Evolutionary conservation across 2,888 invertebrate species (phyloP).

Genomic region (Chloroclystis v-ata): DNA sequence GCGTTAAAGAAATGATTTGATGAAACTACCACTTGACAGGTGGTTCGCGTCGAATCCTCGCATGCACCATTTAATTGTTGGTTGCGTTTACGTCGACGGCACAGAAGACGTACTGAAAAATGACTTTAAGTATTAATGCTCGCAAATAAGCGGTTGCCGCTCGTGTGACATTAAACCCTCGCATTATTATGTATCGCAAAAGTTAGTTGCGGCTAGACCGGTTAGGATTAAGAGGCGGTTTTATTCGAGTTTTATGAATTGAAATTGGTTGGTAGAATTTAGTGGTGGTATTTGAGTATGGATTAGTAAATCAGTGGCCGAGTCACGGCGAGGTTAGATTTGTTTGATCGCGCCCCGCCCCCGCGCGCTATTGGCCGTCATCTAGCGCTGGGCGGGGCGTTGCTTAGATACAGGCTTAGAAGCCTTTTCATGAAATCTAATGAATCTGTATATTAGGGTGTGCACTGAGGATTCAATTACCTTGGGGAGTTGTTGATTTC

Average conservation of each 20-base stretch:
- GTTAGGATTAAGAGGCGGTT: constrained; percentile 27
- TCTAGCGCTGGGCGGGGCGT: constrained; percentile 67
- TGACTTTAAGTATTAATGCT: constrained; percentile 68
- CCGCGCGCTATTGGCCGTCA: constrained; percentile 60
- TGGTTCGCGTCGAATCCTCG: constrained; percentile 67
- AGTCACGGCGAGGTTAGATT: constrained; percentile 52
- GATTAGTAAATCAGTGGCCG: constrained; percentile 21
- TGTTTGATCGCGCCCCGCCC: constrained; percentile 62
- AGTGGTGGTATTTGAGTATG: constrained; percentile 13
- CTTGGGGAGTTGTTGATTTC: too few relatives aligned
- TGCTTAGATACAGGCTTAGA: constrained; percentile 69
- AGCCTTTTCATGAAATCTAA: constrained; percentile 48
- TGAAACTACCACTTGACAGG: constrained; percentile 73
- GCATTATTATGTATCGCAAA: constrained; percentile 47
- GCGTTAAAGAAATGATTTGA: constrained; percentile 76
- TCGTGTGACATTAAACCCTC: constrained; percentile 56
- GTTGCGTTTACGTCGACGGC: constrained; percentile 56
- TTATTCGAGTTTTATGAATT: constrained; percentile 5
- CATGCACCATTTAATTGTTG: constrained; percentile 65
- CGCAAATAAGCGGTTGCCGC: constrained; percentile 66
- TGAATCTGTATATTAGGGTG: constrained; percentile 31
- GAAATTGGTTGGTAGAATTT: neutral
- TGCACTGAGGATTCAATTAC: neutral
- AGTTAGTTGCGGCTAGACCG: constrained; percentile 44
- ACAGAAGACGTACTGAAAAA: constrained; percentile 65